Conservation (phyloP, 2,888 invertebrate species). For the Griposia aprilina region DNA sequence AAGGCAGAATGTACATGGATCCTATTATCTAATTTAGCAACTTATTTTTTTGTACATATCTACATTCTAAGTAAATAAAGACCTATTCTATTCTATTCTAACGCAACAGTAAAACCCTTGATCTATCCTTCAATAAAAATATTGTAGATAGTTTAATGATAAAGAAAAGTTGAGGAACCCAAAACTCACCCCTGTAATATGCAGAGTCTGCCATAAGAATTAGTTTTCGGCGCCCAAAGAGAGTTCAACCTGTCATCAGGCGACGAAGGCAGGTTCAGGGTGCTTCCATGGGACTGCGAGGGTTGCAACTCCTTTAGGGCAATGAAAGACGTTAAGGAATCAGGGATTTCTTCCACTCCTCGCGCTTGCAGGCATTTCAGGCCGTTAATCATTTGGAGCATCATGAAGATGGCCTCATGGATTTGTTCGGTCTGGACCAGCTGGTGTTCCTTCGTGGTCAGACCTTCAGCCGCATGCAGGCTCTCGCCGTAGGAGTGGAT, state of each 20-base stretch:
- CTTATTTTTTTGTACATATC: no score
- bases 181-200: constrained; percentile 93
- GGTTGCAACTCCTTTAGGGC: constrained; percentile 91
- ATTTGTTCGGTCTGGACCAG: constrained; percentile 87
- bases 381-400: constrained; percentile 95
- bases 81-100: no score
- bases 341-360: constrained; percentile 94
- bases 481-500: constrained; percentile 93
- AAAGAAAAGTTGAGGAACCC: neutral
- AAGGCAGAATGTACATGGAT: no score
- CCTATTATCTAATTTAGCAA: no score
- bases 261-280: constrained; percentile 74
- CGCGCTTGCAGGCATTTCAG: constrained; percentile 95
- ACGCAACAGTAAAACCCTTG: neutral
- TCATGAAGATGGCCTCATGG: constrained; percentile 94
- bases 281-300: constrained; percentile 74
- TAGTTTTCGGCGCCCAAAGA: constrained; percentile 87
- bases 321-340: constrained; percentile 93
- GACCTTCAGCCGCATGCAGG: constrained; percentile 90
- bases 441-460: constrained; percentile 84
- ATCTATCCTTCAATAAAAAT: neutral
- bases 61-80: no score
- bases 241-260: constrained; percentile 86
- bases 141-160: neutral
- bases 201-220: constrained; percentile 92